phyloP scores from a whole-genome alignment of 2,113 vertebrate species.

The Dinomys branickii region DNA sequence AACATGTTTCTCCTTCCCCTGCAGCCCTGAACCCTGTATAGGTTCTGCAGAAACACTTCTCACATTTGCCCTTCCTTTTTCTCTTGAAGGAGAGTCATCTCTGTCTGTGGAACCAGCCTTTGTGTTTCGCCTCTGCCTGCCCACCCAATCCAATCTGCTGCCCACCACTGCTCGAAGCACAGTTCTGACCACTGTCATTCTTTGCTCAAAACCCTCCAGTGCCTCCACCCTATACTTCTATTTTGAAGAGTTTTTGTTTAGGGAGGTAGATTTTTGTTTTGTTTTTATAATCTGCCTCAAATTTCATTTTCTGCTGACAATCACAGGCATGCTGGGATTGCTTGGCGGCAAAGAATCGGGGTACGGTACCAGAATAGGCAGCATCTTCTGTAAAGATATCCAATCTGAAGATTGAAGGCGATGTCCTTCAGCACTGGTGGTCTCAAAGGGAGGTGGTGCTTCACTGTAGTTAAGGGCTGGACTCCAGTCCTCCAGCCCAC shows the following conservation, averaged over 20 bases:
- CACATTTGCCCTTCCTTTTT: neutral
- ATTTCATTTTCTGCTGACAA: neutral
- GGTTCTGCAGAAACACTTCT: neutral
- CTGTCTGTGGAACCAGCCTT: neutral
- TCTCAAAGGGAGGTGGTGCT: neutral
- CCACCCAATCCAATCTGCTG: neutral
- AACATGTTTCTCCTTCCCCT: neutral
- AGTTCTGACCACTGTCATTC: neutral
- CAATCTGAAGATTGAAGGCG: neutral
- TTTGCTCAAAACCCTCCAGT: neutral
- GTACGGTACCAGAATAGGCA: neutral
- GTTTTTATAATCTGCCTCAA: conserved; percentile 2
- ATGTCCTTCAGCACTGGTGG: neutral
- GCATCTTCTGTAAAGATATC: neutral
- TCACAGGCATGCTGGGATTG: neutral
- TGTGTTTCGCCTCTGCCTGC: neutral
- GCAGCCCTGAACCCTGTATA: neutral
- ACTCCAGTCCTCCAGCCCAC: neutral
- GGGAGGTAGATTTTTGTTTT: neutral
- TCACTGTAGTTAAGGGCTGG: neutral
- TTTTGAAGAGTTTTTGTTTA: neutral
- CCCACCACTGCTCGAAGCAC: neutral
- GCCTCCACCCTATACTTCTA: neutral
- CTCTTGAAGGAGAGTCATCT: neutral
- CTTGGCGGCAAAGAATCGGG: neutral